Conservation (phyloP, 1,140 invertebrate species). For the Dendroctonus ponderosae region DNA sequence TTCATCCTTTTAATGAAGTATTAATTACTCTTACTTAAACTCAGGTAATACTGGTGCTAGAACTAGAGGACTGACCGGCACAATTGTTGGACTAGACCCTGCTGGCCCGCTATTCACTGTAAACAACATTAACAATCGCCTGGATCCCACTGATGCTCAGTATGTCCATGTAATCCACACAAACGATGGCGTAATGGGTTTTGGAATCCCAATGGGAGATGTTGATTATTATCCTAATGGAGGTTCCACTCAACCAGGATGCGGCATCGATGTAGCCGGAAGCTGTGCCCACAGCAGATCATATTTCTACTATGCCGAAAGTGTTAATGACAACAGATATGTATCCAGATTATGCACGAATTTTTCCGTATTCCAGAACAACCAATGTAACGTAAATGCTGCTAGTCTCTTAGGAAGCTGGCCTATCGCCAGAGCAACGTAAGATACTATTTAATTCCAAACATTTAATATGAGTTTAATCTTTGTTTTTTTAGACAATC, state of each 20-base stretch:
- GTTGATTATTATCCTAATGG: constrained; percentile 74
- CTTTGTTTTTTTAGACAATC: constrained; percentile 27
- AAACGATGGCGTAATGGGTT: constrained; percentile 60
- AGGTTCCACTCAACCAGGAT: constrained; percentile 66
- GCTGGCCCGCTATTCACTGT: constrained; percentile 57
- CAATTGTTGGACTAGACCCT: constrained; percentile 55
- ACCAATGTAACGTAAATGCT: constrained; percentile 53
- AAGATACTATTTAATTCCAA: background rate
- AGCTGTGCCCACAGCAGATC: constrained; percentile 59
- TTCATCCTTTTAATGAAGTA: constrained; percentile 1
- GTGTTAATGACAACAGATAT: constrained; percentile 41
- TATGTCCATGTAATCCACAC: constrained; percentile 68
- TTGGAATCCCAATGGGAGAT: constrained; percentile 61
- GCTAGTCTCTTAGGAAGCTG: constrained; percentile 57
- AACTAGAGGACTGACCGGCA: constrained; percentile 45
- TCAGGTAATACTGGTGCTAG: constrained; percentile 56
- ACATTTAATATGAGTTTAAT: constrained; percentile 19
- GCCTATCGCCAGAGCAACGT: constrained; percentile 48
- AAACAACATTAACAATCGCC: constrained; percentile 52
- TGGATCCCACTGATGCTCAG: constrained; percentile 61
- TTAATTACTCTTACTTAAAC: background rate
- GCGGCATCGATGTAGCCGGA: constrained; percentile 53
- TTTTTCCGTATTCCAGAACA: constrained; percentile 56
- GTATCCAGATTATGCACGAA: constrained; percentile 56
- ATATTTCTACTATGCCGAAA: constrained; percentile 56